Percentiles rank a stretch among this genome's conserved stretches.
Conservation (phyloP, 2,113 vertebrate species). For the Epinephelus cyanopodus region DNA sequence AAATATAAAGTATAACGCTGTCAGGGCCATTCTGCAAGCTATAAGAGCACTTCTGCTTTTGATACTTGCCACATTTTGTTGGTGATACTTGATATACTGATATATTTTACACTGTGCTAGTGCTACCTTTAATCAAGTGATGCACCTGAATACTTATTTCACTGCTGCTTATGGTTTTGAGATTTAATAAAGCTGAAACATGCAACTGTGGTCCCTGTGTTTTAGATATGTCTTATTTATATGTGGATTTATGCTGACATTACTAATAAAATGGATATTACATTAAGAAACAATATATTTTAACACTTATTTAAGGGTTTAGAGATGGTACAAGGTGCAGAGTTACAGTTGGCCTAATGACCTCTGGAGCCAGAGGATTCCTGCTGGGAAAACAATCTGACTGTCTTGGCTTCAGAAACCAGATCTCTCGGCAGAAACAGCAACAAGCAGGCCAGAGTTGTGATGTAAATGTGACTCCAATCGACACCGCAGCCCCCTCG, state of each 20-base stretch:
- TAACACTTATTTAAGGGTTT: neutral
- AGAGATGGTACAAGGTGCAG: neutral
- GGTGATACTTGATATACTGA: neutral
- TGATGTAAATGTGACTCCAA: slow-evolving; percentile 71
- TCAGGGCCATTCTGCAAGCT: neutral
- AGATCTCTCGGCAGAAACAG: slow-evolving; percentile 49
- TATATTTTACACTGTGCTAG: neutral
- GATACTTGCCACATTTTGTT: neutral
- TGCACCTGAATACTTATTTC: no score
- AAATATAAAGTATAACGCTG: neutral
- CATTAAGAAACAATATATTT: neutral
- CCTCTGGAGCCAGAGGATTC: slow-evolving; percentile 26
- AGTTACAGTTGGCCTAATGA: slow-evolving; percentile 12
- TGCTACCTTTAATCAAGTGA: neutral
- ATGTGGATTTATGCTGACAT: no score
- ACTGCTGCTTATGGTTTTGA: no score
- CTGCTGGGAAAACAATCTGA: slow-evolving; percentile 30
- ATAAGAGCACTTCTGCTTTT: no score
- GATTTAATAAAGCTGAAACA: no score
- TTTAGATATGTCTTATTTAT: no score
- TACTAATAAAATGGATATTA: neutral
- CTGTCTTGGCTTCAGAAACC: slow-evolving; percentile 44
- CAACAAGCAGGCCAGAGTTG: slow-evolving; percentile 36
- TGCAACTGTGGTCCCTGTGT: no score
- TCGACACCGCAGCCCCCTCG: slow-evolving; percentile 52